phyloP scores from a whole-genome alignment of 2,888 invertebrate genomes.

The Gerris lacustris region DNA sequence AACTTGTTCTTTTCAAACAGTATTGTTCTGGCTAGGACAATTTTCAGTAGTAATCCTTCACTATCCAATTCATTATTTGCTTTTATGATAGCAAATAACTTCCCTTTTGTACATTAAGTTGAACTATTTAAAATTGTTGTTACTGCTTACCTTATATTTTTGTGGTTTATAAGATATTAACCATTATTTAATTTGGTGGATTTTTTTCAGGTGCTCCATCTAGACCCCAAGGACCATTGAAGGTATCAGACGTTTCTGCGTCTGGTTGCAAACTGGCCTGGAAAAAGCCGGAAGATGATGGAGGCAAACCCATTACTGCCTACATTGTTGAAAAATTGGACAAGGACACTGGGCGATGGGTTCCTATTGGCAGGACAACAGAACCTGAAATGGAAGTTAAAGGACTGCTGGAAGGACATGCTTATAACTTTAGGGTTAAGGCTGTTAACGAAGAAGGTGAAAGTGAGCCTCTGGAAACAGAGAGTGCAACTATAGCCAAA shows the following conservation, averaged over 20 bases:
- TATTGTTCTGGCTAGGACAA: background rate
- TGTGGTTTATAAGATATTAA: too few species aligned
- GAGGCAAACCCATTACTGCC: conserved; percentile 83
- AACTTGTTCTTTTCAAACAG: background rate
- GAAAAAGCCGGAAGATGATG: conserved; percentile 90
- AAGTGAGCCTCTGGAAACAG: conserved; percentile 87
- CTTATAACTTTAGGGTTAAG: conserved; percentile 86
- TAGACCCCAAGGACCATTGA: conserved; percentile 78
- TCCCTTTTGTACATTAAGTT: too few species aligned
- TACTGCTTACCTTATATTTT: too few species aligned
- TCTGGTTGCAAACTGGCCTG: conserved; percentile 80
- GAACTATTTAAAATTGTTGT: too few species aligned
- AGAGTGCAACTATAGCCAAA: conserved; percentile 76
- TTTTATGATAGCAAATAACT: too few species aligned
- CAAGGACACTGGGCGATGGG: conserved; percentile 81
- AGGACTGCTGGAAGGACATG: conserved; percentile 80
- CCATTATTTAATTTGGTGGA: too few species aligned
- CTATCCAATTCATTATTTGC: too few species aligned
- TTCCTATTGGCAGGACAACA: conserved; percentile 76
- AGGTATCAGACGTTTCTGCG: conserved; percentile 78
- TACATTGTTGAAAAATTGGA: conserved; percentile 91
- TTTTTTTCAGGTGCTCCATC: conserved; percentile 54
- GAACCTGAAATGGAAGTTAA: conserved; percentile 79
- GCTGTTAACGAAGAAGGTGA: conserved; percentile 92
- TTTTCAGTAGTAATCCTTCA: too few species aligned